These are phyloP conservation scores for Rhadinocentrus ornatus DNA, from an alignment of 2,797 vertebrate species.

Conservation along the genomic window DNA sequence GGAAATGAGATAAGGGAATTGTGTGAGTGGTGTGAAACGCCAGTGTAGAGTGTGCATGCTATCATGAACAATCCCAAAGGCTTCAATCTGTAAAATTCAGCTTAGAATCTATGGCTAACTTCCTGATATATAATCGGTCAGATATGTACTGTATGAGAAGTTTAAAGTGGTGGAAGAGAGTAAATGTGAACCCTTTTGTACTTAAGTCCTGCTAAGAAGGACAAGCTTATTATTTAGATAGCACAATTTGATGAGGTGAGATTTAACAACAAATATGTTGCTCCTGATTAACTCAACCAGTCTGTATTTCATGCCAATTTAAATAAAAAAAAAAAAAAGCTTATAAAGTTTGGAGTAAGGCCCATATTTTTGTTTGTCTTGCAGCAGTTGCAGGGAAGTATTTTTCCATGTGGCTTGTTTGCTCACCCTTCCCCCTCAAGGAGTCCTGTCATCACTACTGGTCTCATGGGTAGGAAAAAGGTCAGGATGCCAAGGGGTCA, in stretches of 20 bases:
- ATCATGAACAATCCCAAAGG: conserved; percentile 32
- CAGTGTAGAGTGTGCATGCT: neutral
- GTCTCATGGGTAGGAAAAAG: conserved; percentile 47
- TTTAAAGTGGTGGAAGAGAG: conserved; percentile 28
- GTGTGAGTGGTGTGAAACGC: neutral
- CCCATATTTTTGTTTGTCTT: conserved; percentile 18
- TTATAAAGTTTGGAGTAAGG: conserved; percentile 3
- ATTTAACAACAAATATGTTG: conserved; percentile 34
- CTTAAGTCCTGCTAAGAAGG: conserved; percentile 3
- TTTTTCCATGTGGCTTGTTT: conserved; percentile 58
- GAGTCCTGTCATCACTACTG: conserved; percentile 63
- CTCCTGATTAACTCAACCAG: conserved; percentile 18
- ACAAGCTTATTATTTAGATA: conserved; percentile 42
- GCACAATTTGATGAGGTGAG: conserved; percentile 33
- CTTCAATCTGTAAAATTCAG: conserved; percentile 50
- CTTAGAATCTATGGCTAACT: neutral
- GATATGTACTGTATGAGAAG: neutral
- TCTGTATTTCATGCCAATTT: conserved; percentile 4
- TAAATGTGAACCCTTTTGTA: neutral
- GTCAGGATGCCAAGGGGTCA: conserved; percentile 59
- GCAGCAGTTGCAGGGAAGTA: conserved; percentile 29
- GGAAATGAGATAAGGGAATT: conserved; percentile 2
- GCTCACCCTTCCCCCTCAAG: conserved; percentile 60
- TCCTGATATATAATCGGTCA: conserved; percentile 26
- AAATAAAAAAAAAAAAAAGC: neutral